Evolutionary conservation across 2,888 invertebrate genomes (phyloP).

Genomic region (Criorhina ranunculi): DNA sequence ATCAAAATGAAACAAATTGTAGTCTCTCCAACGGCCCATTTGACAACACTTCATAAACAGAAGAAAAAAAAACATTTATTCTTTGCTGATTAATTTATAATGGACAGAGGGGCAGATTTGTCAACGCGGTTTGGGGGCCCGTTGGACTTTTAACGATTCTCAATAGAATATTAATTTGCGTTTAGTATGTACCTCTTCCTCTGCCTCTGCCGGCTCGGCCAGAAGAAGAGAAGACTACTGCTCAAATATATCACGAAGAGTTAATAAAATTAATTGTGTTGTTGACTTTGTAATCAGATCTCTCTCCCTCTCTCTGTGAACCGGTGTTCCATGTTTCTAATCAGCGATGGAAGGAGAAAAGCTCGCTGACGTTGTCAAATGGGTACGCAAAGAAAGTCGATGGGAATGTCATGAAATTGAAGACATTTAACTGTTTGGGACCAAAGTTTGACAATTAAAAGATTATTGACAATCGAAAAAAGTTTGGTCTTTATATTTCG

Average conservation of each 20-base stretch:
- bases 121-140: background rate
- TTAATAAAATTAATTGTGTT: constrained; percentile 10
- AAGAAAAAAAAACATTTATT: background rate
- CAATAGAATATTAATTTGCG: constrained; percentile 10
- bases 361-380: background rate
- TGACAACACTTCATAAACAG: background rate
- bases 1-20: too few relatives aligned
- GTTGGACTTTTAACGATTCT: background rate
- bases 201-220: background rate
- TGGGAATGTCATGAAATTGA: background rate
- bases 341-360: background rate
- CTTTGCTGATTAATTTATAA: constrained; percentile 4
- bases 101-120: background rate
- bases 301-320: constrained; percentile 18
- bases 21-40: background rate
- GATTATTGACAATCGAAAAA: constrained; percentile 1
- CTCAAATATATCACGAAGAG: constrained; percentile 5
- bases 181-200: background rate
- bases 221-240: too few relatives aligned
- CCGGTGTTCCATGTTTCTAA: background rate
- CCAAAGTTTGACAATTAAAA: constrained; percentile 14
- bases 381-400: constrained; percentile 24
- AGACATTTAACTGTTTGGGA: background rate
- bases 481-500: too few relatives aligned
- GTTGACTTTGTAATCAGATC: constrained; percentile 17